Evolutionary conservation across 2,888 invertebrate species (phyloP).

Genomic region (Apodemia hepburni): DNA sequence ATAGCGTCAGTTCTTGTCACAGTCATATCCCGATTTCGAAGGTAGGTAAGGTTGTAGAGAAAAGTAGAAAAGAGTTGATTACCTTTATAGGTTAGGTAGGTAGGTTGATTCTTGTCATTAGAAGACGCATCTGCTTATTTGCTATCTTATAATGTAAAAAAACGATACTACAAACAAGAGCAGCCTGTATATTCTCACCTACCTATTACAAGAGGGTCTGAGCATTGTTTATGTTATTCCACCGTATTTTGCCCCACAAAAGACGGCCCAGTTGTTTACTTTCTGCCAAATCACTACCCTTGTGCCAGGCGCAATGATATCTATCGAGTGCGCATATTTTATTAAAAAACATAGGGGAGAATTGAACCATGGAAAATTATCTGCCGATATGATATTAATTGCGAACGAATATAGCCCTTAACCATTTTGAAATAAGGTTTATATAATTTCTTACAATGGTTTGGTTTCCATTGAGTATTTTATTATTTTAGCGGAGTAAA

Average conservation of each 20-base stretch:
- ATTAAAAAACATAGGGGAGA: constrained; percentile 67
- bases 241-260: constrained; percentile 67
- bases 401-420: constrained; percentile 26
- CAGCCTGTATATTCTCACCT: constrained; percentile 59
- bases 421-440: neutral
- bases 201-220: constrained; percentile 47
- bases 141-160: too few relatives aligned
- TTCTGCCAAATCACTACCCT: constrained; percentile 75
- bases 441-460: constrained; percentile 16
- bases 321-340: constrained; percentile 65
- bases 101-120: too few relatives aligned
- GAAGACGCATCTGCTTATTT: too few relatives aligned
- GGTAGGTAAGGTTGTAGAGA: too few relatives aligned
- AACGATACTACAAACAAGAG: constrained; percentile 6
- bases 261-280: constrained; percentile 68
- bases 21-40: too few relatives aligned
- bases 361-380: constrained; percentile 34
- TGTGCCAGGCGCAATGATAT: constrained; percentile 56
- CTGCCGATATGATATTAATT: constrained; percentile 15
- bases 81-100: too few relatives aligned
- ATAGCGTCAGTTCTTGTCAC: too few relatives aligned
- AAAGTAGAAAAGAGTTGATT: too few relatives aligned
- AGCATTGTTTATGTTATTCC: constrained; percentile 72
- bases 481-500: constrained; percentile 45
- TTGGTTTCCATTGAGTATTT: constrained; percentile 26